Percentiles rank a stretch among this genome's conserved stretches.
Conservation (phyloP, 2,797 vertebrate species). For the Ibycter americanus region DNA sequence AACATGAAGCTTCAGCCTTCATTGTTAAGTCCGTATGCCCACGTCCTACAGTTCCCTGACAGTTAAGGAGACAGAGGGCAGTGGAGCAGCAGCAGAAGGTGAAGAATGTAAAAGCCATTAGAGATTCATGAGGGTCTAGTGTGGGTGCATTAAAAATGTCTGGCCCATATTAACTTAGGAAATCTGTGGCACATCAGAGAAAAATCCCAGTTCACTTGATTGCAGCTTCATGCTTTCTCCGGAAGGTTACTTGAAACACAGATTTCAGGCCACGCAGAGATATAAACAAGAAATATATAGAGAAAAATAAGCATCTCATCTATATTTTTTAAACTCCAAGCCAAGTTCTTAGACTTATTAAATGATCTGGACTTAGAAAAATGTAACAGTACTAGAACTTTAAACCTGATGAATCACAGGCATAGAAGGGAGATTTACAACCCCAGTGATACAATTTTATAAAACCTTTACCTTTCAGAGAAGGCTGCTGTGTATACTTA, state of each 20-base stretch:
- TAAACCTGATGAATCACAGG: background rate
- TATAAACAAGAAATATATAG: background rate
- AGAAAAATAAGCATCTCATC: background rate
- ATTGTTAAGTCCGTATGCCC: background rate
- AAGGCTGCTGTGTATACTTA: background rate
- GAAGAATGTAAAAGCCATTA: background rate
- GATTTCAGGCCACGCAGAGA: background rate
- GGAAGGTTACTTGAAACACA: background rate
- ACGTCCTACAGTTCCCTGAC: background rate
- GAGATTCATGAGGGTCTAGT: background rate
- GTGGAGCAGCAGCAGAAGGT: background rate
- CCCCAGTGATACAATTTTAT: background rate
- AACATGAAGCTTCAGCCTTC: background rate
- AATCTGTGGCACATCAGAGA: background rate
- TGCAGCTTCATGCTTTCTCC: background rate
- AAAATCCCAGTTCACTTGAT: background rate
- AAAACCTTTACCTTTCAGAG: background rate
- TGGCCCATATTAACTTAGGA: background rate
- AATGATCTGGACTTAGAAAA: background rate
- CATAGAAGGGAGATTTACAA: background rate
- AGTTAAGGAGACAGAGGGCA: background rate
- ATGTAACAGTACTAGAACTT: background rate
- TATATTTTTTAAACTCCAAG: background rate
- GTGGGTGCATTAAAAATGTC: background rate
- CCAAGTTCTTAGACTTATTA: background rate